Evolutionary conservation across 2,113 vertebrate genomes (phyloP).

Genomic region (Hydrochoerus hydrochaeris): DNA sequence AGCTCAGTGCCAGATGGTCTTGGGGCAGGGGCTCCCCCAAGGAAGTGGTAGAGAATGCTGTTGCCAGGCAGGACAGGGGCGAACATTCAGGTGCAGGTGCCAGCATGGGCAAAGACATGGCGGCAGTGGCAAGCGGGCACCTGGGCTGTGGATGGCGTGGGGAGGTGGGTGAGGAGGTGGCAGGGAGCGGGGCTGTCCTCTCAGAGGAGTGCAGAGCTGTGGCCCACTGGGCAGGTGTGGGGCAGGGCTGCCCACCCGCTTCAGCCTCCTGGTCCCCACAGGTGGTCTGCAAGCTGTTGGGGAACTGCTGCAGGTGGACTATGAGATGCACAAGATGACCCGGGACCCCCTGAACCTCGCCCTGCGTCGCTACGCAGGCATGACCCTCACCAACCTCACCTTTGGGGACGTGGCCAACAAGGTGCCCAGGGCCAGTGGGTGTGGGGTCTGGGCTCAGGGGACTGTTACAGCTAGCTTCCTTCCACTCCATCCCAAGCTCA

Average conservation of each 20-base stretch:
- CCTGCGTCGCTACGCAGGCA: slow-evolving; percentile 94
- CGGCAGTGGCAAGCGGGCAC: neutral
- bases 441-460: accelerated
- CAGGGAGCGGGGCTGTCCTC: neutral
- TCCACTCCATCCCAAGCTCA: neutral
- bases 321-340: slow-evolving; percentile 93
- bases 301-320: slow-evolving; percentile 95
- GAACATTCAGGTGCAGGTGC: neutral
- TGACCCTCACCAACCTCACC: slow-evolving; percentile 98
- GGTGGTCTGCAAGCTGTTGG: slow-evolving; percentile 96
- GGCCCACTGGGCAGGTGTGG: no score
- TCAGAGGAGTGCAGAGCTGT: neutral
- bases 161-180: neutral
- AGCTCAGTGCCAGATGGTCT: neutral
- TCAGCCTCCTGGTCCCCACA: slow-evolving; percentile 53
- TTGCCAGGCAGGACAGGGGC: neutral
- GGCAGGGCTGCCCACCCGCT: neutral
- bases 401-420: slow-evolving; percentile 98
- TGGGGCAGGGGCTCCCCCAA: neutral
- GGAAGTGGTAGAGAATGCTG: neutral
- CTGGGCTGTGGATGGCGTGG: neutral
- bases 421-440: slow-evolving; percentile 78
- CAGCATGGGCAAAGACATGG: neutral
- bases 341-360: slow-evolving; percentile 96
- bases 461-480: neutral